A percentile compares a stretch with the other conserved stretches of the same genome.
phyloP scores from a whole-genome alignment of 1,140 invertebrate genomes.

The Phymastichus coffea region DNA sequence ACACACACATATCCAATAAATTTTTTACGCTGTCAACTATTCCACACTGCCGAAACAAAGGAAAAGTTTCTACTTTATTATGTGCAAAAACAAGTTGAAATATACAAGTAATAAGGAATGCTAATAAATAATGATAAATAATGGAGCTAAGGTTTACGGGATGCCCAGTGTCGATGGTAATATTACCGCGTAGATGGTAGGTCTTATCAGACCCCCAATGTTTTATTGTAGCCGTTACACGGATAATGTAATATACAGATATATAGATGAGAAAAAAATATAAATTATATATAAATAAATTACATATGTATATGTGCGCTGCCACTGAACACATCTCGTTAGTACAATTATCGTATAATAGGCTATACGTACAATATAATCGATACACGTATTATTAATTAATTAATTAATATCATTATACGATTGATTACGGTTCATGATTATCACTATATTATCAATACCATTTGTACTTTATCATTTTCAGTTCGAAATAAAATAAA shows the following conservation, averaged over 20 bases:
- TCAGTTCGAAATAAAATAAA: constrained; percentile 53
- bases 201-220: constrained; percentile 40
- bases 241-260: constrained; percentile 34
- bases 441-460: constrained; percentile 56
- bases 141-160: constrained; percentile 15
- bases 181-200: constrained; percentile 20
- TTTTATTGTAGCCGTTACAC: constrained; percentile 43
- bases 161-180: constrained; percentile 12
- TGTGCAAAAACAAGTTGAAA: neutral
- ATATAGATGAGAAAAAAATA: constrained; percentile 30
- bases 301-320: constrained; percentile 46
- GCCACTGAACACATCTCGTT: constrained; percentile 57
- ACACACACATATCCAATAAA: constrained; percentile 15
- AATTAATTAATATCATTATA: constrained; percentile 56
- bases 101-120: no score
- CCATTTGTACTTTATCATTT: constrained; percentile 57
- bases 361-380: constrained; percentile 44
- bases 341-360: constrained; percentile 52
- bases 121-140: no score
- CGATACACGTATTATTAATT: constrained; percentile 53
- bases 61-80: neutral
- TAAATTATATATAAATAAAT: constrained; percentile 29
- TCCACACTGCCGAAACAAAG: constrained; percentile 12
- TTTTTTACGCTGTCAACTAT: constrained; percentile 2
- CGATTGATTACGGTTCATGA: constrained; percentile 54